These are phyloP conservation scores for Grammomys dolichurus DNA, from an alignment of 2,113 vertebrate genomes.

Conservation along the genomic window DNA sequence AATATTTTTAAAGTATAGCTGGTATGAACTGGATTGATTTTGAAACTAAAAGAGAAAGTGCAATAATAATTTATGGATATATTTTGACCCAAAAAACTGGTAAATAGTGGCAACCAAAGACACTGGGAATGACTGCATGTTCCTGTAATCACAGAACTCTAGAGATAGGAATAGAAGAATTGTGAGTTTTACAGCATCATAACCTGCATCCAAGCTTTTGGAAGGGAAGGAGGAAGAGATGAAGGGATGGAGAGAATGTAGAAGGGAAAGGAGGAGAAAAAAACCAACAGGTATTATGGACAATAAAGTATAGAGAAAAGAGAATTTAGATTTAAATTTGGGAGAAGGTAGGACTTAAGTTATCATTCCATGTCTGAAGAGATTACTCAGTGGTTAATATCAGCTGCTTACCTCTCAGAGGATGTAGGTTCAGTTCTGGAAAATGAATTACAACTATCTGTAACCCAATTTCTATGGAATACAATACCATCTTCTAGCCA, in stretches of 20 bases:
- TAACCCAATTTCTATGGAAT: not conserved
- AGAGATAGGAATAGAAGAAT: not conserved
- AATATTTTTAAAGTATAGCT: conserved; percentile 30
- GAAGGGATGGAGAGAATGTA: no score
- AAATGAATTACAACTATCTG: not conserved
- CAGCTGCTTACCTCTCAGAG: no score
- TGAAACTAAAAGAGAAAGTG: conserved; percentile 31
- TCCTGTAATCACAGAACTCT: no score
- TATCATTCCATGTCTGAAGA: not conserved
- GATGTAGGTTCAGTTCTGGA: not conserved
- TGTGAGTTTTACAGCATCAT: not conserved
- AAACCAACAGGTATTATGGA: not conserved
- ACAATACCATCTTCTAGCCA: not conserved
- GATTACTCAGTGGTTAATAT: not conserved
- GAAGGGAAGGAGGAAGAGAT: not conserved
- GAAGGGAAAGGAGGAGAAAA: no score
- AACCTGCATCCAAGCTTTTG: not conserved
- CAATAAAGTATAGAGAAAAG: not conserved
- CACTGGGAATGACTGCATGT: not conserved
- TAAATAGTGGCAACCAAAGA: not conserved
- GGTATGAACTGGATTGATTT: not conserved
- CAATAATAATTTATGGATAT: not conserved
- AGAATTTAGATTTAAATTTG: not conserved
- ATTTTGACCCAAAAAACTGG: not conserved
- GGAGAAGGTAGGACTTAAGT: not conserved